phyloP scores from a whole-genome alignment of 1,140 invertebrate species.

The Caenorhabditis brenneri region DNA sequence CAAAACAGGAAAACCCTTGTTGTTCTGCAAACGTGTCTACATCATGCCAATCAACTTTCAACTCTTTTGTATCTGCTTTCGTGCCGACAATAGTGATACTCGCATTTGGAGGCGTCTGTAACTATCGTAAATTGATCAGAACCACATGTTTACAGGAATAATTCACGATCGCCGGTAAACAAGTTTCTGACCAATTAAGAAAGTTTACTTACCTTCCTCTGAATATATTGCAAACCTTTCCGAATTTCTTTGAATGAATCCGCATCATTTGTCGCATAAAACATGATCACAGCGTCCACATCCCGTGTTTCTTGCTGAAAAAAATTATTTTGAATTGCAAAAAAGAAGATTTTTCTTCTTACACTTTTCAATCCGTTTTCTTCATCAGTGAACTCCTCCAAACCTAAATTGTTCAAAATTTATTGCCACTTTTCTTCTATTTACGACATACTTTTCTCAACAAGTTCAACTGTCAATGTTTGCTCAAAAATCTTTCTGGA shows the following conservation, averaged over 20 bases:
- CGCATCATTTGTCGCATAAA: background rate
- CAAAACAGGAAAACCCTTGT: slow-evolving; percentile 21
- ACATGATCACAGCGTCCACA: background rate
- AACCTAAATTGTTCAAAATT: background rate
- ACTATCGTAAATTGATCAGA: too few relatives aligned
- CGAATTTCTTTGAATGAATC: background rate
- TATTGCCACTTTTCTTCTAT: too few relatives aligned
- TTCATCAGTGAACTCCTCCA: background rate
- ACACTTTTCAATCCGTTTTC: background rate
- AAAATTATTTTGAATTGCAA: too few relatives aligned
- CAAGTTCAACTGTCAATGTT: slow-evolving; percentile 5
- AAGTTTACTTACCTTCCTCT: slow-evolving; percentile 19
- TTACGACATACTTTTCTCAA: background rate
- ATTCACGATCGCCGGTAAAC: too few relatives aligned
- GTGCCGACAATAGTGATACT: background rate
- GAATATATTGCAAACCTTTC: background rate
- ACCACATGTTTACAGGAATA: too few relatives aligned
- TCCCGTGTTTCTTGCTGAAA: background rate
- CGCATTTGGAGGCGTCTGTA: background rate
- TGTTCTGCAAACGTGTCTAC: background rate
- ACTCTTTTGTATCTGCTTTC: background rate
- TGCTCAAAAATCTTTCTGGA: background rate
- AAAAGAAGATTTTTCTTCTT: background rate
- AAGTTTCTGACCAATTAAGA: too few relatives aligned
- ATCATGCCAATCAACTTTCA: background rate